Conservation (phyloP, 2,113 vertebrate species). For the Hystrix brachyura region DNA sequence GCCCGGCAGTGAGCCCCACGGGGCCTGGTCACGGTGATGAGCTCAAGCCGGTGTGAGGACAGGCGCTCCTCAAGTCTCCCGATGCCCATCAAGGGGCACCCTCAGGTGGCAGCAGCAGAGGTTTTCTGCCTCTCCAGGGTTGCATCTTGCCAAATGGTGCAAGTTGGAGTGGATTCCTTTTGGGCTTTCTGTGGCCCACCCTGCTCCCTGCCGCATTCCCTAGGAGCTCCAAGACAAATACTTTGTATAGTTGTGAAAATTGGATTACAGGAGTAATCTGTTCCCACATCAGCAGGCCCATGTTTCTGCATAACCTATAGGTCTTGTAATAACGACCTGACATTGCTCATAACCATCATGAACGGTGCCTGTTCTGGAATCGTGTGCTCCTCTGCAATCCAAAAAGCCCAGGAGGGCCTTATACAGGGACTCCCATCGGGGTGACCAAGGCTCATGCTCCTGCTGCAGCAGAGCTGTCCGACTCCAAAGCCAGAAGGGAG, state of each 20-base stretch:
- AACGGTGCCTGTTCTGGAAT: neutral
- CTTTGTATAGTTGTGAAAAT: neutral
- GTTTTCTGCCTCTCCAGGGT: neutral
- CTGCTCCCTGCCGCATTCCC: neutral
- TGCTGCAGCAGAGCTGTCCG: neutral
- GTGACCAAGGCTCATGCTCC: fast-evolving
- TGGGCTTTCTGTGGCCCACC: neutral
- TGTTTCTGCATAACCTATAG: neutral
- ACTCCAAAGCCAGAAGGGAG: neutral
- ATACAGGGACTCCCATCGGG: neutral
- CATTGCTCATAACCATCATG: neutral
- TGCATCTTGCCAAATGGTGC: no score
- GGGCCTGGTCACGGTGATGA: neutral
- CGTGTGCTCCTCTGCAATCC: neutral
- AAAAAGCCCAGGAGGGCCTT: neutral
- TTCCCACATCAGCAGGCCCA: neutral
- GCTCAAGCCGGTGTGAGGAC: neutral
- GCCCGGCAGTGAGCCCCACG: neutral
- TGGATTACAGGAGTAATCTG: neutral
- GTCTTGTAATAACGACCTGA: neutral
- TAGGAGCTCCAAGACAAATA: neutral
- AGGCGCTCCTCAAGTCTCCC: neutral
- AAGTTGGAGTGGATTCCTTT: neutral
- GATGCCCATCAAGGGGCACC: neutral
- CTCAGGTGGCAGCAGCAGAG: neutral